phyloP scores from a whole-genome alignment of 1,140 invertebrate species.

The Alviniconcha marisindica region DNA sequence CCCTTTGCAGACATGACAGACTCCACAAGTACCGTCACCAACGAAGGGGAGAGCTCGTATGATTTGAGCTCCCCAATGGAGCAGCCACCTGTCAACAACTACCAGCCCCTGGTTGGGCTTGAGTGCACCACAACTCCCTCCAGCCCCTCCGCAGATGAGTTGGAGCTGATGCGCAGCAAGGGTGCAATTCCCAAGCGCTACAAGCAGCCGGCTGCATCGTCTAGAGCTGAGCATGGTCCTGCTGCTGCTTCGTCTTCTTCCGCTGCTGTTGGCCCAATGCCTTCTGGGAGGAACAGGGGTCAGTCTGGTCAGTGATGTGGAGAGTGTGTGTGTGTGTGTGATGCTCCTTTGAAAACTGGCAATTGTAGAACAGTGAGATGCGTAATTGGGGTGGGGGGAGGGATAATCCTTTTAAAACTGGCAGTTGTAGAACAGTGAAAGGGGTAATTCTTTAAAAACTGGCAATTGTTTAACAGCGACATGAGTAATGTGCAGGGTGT shows the following conservation, averaged over 20 bases:
- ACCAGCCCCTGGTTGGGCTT: constrained; percentile 37
- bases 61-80: constrained; percentile 47
- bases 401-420: too few species aligned
- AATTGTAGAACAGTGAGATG: too few species aligned
- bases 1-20: constrained; percentile 49
- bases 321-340: neutral
- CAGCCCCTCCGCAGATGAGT: constrained; percentile 61
- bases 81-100: constrained; percentile 21
- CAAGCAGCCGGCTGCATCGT: neutral
- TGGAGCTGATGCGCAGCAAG: constrained; percentile 65
- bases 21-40: constrained; percentile 63
- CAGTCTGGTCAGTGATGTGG: constrained; percentile 13
- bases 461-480: too few species aligned
- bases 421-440: too few species aligned
- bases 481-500: too few species aligned
- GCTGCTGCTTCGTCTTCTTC: neutral
- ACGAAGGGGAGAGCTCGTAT: constrained; percentile 59
- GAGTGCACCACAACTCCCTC: constrained; percentile 49
- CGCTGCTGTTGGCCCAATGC: neutral
- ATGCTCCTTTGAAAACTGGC: too few species aligned
- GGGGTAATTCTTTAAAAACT: too few species aligned
- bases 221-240: neutral
- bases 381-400: too few species aligned
- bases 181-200: constrained; percentile 68
- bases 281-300: constrained; percentile 19